phyloP scores from a whole-genome alignment of 1,140 invertebrate genomes.

The Caenorhabditis inopinata region DNA sequence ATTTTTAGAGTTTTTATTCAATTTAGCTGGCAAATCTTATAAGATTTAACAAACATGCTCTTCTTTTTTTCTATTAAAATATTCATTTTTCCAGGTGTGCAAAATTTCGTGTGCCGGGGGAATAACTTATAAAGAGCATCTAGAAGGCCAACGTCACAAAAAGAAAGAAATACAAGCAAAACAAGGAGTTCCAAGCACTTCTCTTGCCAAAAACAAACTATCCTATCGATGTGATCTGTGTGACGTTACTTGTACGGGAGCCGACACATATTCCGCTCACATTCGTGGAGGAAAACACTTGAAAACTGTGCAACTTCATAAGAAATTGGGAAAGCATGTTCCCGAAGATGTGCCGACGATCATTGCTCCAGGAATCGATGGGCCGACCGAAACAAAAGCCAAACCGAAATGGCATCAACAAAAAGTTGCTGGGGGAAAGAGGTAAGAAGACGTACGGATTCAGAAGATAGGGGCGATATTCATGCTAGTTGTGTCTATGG shows the following conservation, averaged over 20 bases:
- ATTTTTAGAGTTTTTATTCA: too few relatives aligned
- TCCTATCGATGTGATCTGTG: slow-evolving; percentile 76
- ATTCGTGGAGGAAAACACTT: slow-evolving; percentile 95
- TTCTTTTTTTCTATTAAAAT: neutral
- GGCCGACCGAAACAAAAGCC: neutral
- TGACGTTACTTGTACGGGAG: slow-evolving; percentile 93
- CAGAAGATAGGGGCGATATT: too few relatives aligned
- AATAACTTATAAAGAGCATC: slow-evolving; percentile 83
- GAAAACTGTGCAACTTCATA: slow-evolving; percentile 71
- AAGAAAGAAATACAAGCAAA: slow-evolving; percentile 91
- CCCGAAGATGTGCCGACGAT: slow-evolving; percentile 88
- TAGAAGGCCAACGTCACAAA: slow-evolving; percentile 97
- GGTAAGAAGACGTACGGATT: neutral
- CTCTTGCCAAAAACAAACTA: slow-evolving; percentile 51
- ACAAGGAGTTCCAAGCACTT: slow-evolving; percentile 64
- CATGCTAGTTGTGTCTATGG: too few relatives aligned
- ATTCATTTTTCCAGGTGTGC: slow-evolving; percentile 75
- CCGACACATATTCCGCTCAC: slow-evolving; percentile 94
- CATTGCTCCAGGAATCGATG: slow-evolving; percentile 64
- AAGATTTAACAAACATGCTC: too few relatives aligned
- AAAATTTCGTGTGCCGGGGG: slow-evolving; percentile 95
- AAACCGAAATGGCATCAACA: slow-evolving; percentile 11
- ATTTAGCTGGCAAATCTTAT: too few relatives aligned
- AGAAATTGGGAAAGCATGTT: slow-evolving; percentile 90
- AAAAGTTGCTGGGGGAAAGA: neutral